A percentile compares a stretch with the other conserved stretches of the same genome.
These are phyloP conservation scores for Rana temporaria DNA, from an alignment of 2,113 vertebrate genomes.

Conservation along the genomic window DNA sequence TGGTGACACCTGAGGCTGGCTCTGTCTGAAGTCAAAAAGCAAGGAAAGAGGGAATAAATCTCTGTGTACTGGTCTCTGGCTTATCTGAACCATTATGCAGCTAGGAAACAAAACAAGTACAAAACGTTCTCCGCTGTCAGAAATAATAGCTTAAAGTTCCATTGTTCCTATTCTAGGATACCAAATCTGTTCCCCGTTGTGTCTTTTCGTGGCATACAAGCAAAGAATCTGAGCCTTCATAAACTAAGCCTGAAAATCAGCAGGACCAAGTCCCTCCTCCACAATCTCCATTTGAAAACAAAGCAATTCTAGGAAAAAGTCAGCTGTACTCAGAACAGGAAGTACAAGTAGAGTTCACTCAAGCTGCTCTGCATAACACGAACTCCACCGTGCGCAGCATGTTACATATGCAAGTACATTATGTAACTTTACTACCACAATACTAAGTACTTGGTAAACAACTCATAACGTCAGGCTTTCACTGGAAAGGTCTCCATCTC, in stretches of 20 bases:
- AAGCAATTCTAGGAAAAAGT: slow-evolving; percentile 73
- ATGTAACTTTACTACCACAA: slow-evolving; percentile 25
- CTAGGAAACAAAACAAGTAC: not conserved
- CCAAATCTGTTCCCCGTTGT: not conserved
- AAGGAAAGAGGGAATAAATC: slow-evolving; percentile 60
- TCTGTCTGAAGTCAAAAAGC: slow-evolving; percentile 74
- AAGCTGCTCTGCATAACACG: slow-evolving; percentile 65
- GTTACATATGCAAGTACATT: slow-evolving; percentile 60
- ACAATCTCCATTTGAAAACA: slow-evolving; percentile 66
- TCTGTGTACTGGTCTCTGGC: slow-evolving; percentile 28
- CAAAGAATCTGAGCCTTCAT: slow-evolving; percentile 18
- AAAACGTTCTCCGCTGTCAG: not conserved
- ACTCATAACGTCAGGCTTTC: not conserved
- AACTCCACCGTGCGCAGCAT: slow-evolving; percentile 42
- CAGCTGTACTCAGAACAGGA: slow-evolving; percentile 64
- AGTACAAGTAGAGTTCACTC: slow-evolving; percentile 64
- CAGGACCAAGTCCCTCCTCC: slow-evolving; percentile 59
- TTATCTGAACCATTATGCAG: slow-evolving; percentile 44
- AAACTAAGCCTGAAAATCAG: slow-evolving; percentile 33
- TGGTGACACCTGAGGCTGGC: slow-evolving; percentile 83
- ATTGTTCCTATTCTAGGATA: not conserved
- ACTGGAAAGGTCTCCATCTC: not conserved
- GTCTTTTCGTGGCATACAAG: slow-evolving; percentile 21
- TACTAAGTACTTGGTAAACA: slow-evolving; percentile 15
- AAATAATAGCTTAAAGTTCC: slow-evolving; percentile 5